Percentiles rank a stretch among this genome's conserved stretches.
Conservation (phyloP, 2,797 vertebrate genomes). For the Urocyon cinereoargenteus region DNA sequence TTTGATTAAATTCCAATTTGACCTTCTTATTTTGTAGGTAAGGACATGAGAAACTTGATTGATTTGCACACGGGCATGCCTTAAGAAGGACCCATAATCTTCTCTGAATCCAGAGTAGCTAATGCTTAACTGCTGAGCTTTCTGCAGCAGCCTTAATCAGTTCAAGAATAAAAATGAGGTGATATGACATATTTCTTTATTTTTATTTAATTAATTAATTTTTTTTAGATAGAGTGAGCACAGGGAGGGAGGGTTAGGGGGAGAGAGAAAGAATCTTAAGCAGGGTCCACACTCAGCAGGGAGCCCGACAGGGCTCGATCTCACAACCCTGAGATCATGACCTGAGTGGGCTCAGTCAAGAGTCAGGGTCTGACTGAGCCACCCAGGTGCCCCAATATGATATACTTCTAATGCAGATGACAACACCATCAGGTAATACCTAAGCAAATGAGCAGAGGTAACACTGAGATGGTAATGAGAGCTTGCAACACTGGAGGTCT, state of each 20-base stretch:
- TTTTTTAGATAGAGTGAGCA: not conserved
- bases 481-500: no score
- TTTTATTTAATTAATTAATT: not conserved
- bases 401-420: not conserved
- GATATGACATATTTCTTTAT: not conserved
- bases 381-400: not conserved
- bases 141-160: not conserved
- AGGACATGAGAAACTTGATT: not conserved
- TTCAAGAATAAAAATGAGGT: not conserved
- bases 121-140: not conserved
- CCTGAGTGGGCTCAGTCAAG: not conserved
- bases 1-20: not conserved
- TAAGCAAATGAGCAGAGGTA: not conserved
- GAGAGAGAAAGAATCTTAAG: not conserved
- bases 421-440: not conserved
- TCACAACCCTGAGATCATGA: not conserved
- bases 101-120: not conserved
- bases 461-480: not conserved
- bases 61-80: not conserved
- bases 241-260: not conserved
- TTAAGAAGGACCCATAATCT: not conserved
- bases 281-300: not conserved
- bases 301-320: fast-evolving
- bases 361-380: not conserved
- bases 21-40: not conserved